Base-by-base conservation (phyloP, 2,888 invertebrate genomes). In the Alitta virens region DNA sequence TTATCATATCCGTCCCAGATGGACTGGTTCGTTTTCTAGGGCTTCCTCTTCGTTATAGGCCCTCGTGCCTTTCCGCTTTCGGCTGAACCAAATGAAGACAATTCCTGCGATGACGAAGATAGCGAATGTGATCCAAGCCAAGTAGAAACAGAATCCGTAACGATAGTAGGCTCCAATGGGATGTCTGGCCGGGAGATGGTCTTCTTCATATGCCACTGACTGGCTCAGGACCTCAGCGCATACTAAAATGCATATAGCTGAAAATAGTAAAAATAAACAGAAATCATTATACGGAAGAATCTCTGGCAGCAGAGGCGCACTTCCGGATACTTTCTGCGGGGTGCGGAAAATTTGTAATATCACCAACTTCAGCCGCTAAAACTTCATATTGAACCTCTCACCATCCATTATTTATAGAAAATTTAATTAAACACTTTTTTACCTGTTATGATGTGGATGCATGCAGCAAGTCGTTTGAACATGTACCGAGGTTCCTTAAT, bases 401-500 rank as follows among this genome's bases (percentile, higher is more conserved):
- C 33, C n/a, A n/a, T n/a, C n/a, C n/a, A n/a, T n/a, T n/a, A n/a
- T n/a, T n/a, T n/a, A n/a, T n/a, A n/a, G n/a, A n/a, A n/a, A n/a
- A n/a, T n/a, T n/a, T n/a, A n/a, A n/a, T n/a, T n/a, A n/a, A n/a
- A n/a, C n/a, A n/a, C n/a, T 50, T n/a, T 54, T 68, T 54, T 81
- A 90, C 91, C 89, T 77, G 91, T 88, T 63, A 93, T 89, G 73
- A 93, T 88, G 77, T 92, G 90, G 65, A 92, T 89, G 23, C 91
- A 90, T 0, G 90, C 91, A 2, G 92, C 91, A 25, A 93, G 85
- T 42, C 93, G 85, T 79, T 93, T 93, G 84, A 91, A 92, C 88
- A 91, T 92, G 79, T 93, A 93, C 2, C 92, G 86, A 2, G 91
- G 90, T 77, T 92, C 90, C 69, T 86, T 85, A 78, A 93, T 90